These are phyloP conservation scores for Pocota personata DNA, from an alignment of 2,888 invertebrate genomes.

Conservation along the genomic window DNA sequence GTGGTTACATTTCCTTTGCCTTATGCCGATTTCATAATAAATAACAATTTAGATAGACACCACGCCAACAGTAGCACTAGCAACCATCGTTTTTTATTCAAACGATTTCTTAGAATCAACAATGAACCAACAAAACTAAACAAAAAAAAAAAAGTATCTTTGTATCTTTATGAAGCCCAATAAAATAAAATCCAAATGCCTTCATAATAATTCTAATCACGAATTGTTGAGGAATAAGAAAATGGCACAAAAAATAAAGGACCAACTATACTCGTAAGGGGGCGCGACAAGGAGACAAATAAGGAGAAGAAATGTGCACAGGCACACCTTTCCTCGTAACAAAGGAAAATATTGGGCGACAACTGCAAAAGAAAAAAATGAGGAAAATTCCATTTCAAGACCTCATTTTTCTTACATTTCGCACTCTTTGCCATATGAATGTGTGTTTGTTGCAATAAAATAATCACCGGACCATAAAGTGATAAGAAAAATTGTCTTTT, in stretches of 20 bases:
- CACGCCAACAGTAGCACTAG: slow-evolving; percentile 22
- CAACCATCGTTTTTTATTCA: slow-evolving; percentile 23
- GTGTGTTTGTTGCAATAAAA: slow-evolving; percentile 64
- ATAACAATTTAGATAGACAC: slow-evolving; percentile 66
- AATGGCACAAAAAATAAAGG: slow-evolving; percentile 31
- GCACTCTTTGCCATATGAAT: slow-evolving; percentile 19
- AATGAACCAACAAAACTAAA: background rate
- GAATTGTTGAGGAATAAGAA: slow-evolving; percentile 6
- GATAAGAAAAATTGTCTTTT: slow-evolving; percentile 56
- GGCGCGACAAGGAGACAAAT: background rate
- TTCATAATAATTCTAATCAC: slow-evolving; percentile 72
- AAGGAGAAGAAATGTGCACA: background rate
- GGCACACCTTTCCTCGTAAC: slow-evolving; percentile 55
- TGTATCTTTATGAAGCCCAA: slow-evolving; percentile 27
- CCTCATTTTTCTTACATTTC: slow-evolving; percentile 54
- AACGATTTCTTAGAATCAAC: slow-evolving; percentile 59
- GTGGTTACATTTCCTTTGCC: slow-evolving; percentile 47
- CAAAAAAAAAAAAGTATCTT: slow-evolving; percentile 20
- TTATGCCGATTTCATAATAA: slow-evolving; percentile 68
- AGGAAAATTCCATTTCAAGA: slow-evolving; percentile 68
- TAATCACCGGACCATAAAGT: slow-evolving; percentile 66
- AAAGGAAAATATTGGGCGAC: slow-evolving; percentile 64
- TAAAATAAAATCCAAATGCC: slow-evolving; percentile 45
- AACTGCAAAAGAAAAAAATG: background rate
- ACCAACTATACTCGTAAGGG: background rate